Evolutionary conservation across 2,888 invertebrate genomes (phyloP).

Genomic region (Salticus scenicus): DNA sequence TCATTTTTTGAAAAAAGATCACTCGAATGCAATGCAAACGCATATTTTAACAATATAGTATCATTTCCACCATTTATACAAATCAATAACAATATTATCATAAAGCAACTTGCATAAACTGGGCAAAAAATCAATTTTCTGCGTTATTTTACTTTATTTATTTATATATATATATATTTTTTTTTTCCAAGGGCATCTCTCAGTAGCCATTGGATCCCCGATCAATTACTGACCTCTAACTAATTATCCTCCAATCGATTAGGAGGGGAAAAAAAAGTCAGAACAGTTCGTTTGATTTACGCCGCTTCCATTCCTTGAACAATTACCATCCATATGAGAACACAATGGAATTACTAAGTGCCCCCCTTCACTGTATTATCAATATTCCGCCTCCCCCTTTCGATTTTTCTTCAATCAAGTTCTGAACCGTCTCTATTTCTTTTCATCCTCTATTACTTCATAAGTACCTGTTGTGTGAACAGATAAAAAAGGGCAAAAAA

Average conservation of each 20-base stretch:
- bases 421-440: slow-evolving; percentile 1
- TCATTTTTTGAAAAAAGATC: no score
- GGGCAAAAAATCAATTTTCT: background rate
- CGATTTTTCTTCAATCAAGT: slow-evolving; percentile 9
- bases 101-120: background rate
- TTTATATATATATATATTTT: no score
- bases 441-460: slow-evolving; percentile 19
- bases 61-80: background rate
- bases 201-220: background rate
- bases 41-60: background rate
- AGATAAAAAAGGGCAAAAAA: background rate
- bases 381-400: slow-evolving; percentile 11
- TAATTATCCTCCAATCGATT: background rate
- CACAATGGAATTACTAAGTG: slow-evolving; percentile 40
- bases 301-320: background rate
- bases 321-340: slow-evolving; percentile 25
- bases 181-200: background rate
- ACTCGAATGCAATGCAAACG: no score
- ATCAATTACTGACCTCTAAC: slow-evolving; percentile 6
- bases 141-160: no score
- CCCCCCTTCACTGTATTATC: slow-evolving; percentile 4
- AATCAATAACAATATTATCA: background rate
- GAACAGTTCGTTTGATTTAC: slow-evolving; percentile 1
- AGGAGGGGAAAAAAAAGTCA: background rate
- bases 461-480: slow-evolving; percentile 41